Percentiles rank a stretch among this genome's conserved stretches.
Evolutionary conservation across 2,113 vertebrate species (phyloP).

Genomic region (Microcebus tavaratra): DNA sequence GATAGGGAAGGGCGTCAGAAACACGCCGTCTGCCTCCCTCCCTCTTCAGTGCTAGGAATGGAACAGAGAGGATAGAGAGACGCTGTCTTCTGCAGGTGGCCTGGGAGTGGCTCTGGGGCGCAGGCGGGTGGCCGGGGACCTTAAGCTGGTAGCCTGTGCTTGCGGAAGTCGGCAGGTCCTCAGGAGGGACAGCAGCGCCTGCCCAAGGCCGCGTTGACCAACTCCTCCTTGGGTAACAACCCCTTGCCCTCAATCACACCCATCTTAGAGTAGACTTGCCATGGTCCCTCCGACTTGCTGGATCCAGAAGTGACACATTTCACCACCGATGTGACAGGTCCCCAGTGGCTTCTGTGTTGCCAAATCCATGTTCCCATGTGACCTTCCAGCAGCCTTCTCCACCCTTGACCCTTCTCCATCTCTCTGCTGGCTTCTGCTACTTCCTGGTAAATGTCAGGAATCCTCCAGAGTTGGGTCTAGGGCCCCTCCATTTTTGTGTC

Average conservation of each 20-base stretch:
- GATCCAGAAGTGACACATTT: not conserved
- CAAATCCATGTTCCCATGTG: fast-evolving
- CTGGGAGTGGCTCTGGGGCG: fast-evolving
- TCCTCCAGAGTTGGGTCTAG: not conserved
- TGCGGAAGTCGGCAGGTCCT: not conserved
- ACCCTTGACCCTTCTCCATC: not conserved
- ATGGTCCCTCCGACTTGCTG: not conserved
- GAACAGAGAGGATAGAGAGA: not conserved
- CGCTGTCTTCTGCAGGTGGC: not conserved
- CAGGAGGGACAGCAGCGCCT: fast-evolving
- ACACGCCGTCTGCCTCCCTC: not conserved
- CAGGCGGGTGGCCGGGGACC: fast-evolving
- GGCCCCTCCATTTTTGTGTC: not conserved
- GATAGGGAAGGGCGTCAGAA: not conserved
- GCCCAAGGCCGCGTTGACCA: fast-evolving
- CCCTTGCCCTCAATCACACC: not conserved
- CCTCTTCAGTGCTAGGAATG: fast-evolving
- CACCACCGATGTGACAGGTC: not conserved
- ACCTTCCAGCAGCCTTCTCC: not conserved
- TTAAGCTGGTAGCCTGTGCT: not conserved
- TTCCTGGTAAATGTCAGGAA: fast-evolving
- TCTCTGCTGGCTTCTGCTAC: not conserved
- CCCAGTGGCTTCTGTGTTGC: not conserved
- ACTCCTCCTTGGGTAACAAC: not conserved
- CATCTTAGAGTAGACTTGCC: not conserved